phyloP scores from a whole-genome alignment of 2,797 vertebrate genomes.

The Mionectes olivaceus region DNA sequence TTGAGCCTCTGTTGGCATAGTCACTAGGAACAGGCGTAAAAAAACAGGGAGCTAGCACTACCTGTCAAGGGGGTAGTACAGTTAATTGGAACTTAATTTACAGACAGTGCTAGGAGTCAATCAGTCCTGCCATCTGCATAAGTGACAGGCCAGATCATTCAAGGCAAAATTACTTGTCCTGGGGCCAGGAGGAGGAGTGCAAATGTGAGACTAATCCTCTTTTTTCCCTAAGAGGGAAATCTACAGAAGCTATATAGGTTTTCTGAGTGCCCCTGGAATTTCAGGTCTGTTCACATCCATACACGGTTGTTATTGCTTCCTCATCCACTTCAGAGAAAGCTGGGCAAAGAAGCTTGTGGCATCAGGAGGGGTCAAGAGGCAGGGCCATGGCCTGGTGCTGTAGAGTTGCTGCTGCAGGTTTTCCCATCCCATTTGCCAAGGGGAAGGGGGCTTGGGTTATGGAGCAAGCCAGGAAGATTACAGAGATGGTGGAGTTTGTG shows the following conservation, averaged over 20 bases:
- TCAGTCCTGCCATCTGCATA: not conserved
- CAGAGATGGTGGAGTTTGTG: not conserved
- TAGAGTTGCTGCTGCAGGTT: not conserved
- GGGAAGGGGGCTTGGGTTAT: not conserved
- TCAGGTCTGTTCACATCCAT: not conserved
- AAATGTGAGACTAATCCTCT: not conserved
- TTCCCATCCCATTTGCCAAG: not conserved
- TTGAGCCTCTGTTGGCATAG: not conserved
- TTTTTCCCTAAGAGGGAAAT: not conserved
- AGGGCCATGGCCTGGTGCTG: not conserved
- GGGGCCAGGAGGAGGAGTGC: not conserved
- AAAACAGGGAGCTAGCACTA: not conserved
- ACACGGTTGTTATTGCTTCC: not conserved
- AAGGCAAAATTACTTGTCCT: not conserved
- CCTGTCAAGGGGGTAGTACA: not conserved
- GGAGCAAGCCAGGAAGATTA: not conserved
- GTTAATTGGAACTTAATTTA: conserved; percentile 21
- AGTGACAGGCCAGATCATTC: not conserved
- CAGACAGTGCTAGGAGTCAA: not conserved
- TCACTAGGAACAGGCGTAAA: not conserved
- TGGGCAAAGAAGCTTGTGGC: not conserved
- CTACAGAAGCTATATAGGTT: not conserved
- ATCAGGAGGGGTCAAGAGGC: not conserved
- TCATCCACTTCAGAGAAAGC: not conserved
- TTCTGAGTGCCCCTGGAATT: not conserved